Evolutionary conservation across 2,888 invertebrate genomes (phyloP), one percentile per base, ranked within the genome.

Genomic region (Amiota communis): DNA sequence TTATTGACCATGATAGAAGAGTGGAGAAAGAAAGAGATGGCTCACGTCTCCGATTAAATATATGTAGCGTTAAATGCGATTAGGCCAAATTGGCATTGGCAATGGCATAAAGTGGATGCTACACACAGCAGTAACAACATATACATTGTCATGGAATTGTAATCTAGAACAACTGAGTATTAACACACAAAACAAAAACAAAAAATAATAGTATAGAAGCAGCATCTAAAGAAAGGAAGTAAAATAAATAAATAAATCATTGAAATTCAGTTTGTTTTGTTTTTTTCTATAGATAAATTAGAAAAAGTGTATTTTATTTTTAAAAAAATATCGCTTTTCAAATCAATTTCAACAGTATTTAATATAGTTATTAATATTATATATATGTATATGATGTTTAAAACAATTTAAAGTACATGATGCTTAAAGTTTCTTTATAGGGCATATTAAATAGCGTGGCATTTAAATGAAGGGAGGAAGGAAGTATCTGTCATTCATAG

Each of bases 391-490:
- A 72, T 74, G 78, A 77, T 73, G 78, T 76, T 75, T 80, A 76
- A 72, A 75, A 73, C 72, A 76, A 72, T 69, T 36, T 51, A 10
- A 59, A 48, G 57, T 65, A 71, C 72, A n/a, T 10, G 12, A 23
- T n/a, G 48, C 13, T 48, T 61, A 13, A 13, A 6, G 56, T 15
- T 64, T 47, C 36, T 36, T 23, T n/a, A 10, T 57, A 20, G 20
- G 59, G 59, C 59, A 20, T 59, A 59, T 59, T 59, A 59, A 59
- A 48, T 84, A 83, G 77, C 78, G 77, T 78, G 84, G 77, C 49
- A 49, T n/a, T n/a, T n/a, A 13, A 49, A 6, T 4, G 6, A 36
- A 6, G 6, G 36, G 36, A 6, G 36, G 36, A 2, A 36, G 23
- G 3, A 23, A 23, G 23, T 23, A n/a, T n/a, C 23, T 23, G 36